Conservation (phyloP, 2,888 invertebrate species). For the Prenolepis imparis region DNA sequence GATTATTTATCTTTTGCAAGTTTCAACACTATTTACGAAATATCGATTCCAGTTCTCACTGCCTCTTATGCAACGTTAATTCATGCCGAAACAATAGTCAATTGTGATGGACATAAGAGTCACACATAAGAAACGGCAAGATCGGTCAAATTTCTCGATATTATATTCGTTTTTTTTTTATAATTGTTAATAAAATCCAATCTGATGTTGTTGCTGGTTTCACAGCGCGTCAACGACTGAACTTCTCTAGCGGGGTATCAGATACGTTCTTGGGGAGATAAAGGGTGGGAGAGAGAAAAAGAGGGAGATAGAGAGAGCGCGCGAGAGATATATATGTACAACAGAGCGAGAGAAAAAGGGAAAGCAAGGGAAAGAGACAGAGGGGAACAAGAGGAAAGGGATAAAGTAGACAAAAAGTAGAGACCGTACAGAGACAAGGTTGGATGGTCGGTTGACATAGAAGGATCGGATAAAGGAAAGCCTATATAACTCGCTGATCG, state of each 20-base stretch:
- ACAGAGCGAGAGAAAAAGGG: not conserved
- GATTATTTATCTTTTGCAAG: constrained; percentile 11
- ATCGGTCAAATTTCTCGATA: not conserved
- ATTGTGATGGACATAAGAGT: not conserved
- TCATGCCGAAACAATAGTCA: not conserved
- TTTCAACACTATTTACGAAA: not conserved
- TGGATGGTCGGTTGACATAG: not conserved
- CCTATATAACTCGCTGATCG: not conserved
- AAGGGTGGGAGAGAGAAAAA: constrained; percentile 38
- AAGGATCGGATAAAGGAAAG: not conserved
- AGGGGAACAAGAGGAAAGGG: not conserved
- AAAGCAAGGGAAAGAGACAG: not conserved
- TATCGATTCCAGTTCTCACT: not conserved
- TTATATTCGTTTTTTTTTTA: not conserved
- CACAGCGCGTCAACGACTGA: constrained; percentile 71
- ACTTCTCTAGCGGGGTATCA: constrained; percentile 52
- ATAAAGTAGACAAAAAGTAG: not conserved
- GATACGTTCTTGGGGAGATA: constrained; percentile 28
- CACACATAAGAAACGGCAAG: not conserved
- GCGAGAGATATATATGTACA: not conserved
- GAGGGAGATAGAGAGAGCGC: constrained; percentile 18
- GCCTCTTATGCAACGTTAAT: not conserved
- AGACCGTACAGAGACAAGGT: not conserved
- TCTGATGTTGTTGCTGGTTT: constrained; percentile 49
- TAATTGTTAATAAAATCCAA: constrained; percentile 3